Evolutionary conservation across 2,888 invertebrate genomes (phyloP), one percentile per base, ranked within the genome.

Genomic region (Tipula confusa): DNA sequence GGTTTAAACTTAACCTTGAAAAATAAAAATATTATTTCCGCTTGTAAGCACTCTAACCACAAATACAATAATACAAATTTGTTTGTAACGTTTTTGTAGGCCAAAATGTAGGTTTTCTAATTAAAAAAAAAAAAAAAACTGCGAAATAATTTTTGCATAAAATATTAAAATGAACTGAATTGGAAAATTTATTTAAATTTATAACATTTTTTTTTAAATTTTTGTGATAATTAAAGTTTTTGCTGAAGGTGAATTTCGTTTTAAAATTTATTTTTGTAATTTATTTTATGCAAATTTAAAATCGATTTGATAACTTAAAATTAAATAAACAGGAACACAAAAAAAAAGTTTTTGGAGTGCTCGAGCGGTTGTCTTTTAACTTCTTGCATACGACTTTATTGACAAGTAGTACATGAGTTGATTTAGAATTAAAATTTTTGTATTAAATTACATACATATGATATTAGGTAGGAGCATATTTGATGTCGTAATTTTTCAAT

Each of bases 131-230:
- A 24, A 64, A 64, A 64, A 64, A 64, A 64, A 7, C 7, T 11
- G 64, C 18, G 64, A 64, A 64, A 64, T 9, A 24, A 24, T 64
- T 64, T 64, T 64, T 64, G 64, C 64, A 64, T 64, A 64, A 64
- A 64, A 64, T n/a, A 24, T 3, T 9, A 64, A 64, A 64, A 64
- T 24, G 24, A 64, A 64, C 64, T 64, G 64, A 64, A 24, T 64
- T 64, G 64, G 64, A 64, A 64, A 64, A 64, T 64, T 64, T 64
- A 64, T 64, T 64, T 64, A 64, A 64, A 64, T 64, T 64, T 64
- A 64, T 24, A 64, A 24, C 9, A 64, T 24, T 18, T 48, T 64
- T 64, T 64, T 64, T n/a, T n/a, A n/a, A n/a, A n/a, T n/a, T n/a
- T n/a, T n/a, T n/a, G n/a, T 64, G 64, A 64, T 64, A 64, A 64